Evolutionary conservation across 1,140 invertebrate genomes (phyloP), one percentile per base, ranked within the genome.

Genomic region (Zophobas atratus): DNA sequence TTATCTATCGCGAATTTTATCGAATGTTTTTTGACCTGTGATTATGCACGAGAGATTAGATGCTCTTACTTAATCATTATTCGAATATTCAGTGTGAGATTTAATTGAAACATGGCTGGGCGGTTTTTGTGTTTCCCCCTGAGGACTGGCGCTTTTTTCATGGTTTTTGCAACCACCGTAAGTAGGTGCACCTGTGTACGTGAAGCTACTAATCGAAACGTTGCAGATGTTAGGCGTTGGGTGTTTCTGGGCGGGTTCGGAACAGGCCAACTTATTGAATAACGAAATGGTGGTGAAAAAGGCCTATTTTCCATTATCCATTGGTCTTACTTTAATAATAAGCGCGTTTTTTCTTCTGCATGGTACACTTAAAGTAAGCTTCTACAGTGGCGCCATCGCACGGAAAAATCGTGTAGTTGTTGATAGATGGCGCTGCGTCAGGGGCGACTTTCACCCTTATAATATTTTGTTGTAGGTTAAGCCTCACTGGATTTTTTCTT

Each of bases 101-200:
- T 38, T 5, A 5, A 1, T 39, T 1, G 6, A 63, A 39, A 6
- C 2, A 63, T 39, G 57, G 20, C n/a, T 8, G 6, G 2, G n/a
- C 38, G 1, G 35, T 63, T 6, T 1, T 51, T 2, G 2, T 51
- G 49, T 20, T 2, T 20, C n/a, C 6, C 4, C n/a, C n/a, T 51
- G 4, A 51, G 41, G 41, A 38, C 8, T 41, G 35, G 34, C 6
- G 34, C 36, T n/a, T 41, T 38, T 63, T n/a, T 39, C 33, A 63
- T 63, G 57, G 20, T 38, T 63, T 8, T 63, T 63, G 57, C 32
- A 6, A 63, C 38, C n/a, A 39, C 41, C 41, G 57, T 63, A 63
- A 39, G 57, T 63, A 38, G 6, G 2, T n/a, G 2, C 43, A 4
- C 8, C 43, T 3, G 3, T 0, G 0, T 46, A 46, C 43, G 3